Conservation (phyloP, 2,113 vertebrate genomes). For the Nasalis larvatus region DNA sequence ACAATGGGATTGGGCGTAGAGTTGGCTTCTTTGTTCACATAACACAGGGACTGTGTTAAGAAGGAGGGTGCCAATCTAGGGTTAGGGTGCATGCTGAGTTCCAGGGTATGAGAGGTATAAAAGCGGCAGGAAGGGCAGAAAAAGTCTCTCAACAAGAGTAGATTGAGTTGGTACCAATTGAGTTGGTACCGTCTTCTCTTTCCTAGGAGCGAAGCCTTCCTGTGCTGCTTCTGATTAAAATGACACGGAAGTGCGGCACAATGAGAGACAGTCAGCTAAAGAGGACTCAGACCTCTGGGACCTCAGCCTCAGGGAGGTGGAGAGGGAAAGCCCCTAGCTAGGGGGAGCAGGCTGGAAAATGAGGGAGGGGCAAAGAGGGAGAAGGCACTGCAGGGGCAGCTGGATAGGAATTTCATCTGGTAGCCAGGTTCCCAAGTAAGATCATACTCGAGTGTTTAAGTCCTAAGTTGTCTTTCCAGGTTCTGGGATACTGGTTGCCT, state of each 20-base stretch:
- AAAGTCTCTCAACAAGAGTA: background rate
- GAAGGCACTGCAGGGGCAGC: background rate
- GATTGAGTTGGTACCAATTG: background rate
- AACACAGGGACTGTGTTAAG: background rate
- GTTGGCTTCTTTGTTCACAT: background rate
- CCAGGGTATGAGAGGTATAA: background rate
- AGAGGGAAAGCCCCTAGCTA: background rate
- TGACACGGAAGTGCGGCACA: fast-evolving
- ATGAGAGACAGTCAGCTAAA: background rate
- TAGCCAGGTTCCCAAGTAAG: background rate
- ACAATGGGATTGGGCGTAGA: background rate
- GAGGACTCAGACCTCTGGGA: background rate
- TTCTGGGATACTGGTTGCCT: background rate
- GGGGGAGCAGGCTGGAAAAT: background rate
- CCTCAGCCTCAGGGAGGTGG: background rate
- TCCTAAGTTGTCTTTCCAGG: background rate
- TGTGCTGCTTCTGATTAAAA: background rate
- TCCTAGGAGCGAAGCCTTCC: background rate
- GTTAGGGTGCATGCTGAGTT: fast-evolving
- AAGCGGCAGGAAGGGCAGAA: background rate
- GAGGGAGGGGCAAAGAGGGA: background rate
- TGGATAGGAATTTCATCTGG: background rate
- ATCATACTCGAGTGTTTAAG: too few species aligned
- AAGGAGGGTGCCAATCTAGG: too few species aligned
- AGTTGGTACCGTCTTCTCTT: too few species aligned